Conservation (phyloP, 1,140 invertebrate species). For the Hyles euphorbiae region DNA sequence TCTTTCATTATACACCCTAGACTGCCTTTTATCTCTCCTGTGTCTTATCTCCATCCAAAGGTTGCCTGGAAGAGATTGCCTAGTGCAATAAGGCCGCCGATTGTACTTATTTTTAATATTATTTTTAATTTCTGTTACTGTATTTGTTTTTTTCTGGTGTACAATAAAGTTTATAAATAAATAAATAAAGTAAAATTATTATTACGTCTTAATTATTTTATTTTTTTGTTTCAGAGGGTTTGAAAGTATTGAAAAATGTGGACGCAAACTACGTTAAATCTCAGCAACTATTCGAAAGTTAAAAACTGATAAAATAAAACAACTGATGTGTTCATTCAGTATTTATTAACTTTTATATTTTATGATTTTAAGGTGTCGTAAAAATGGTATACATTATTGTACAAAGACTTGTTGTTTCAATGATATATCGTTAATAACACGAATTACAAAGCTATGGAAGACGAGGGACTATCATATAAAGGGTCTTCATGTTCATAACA, state of each 20-base stretch:
- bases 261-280: slow-evolving; percentile 45
- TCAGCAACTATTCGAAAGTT: slow-evolving; percentile 48
- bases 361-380: slow-evolving; percentile 65
- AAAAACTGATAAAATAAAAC: slow-evolving; percentile 28
- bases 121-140: too few relatives aligned
- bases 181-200: background rate
- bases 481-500: slow-evolving; percentile 22
- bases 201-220: background rate
- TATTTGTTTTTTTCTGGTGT: too few relatives aligned
- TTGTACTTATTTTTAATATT: too few relatives aligned
- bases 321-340: slow-evolving; percentile 47
- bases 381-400: slow-evolving; percentile 67
- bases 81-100: too few relatives aligned
- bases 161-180: too few relatives aligned
- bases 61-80: too few relatives aligned
- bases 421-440: slow-evolving; percentile 32
- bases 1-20: too few relatives aligned
- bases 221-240: slow-evolving; percentile 49
- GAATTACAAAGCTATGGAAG: slow-evolving; percentile 62
- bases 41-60: too few relatives aligned
- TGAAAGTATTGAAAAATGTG: slow-evolving; percentile 52
- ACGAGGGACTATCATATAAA: slow-evolving; percentile 48
- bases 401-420: slow-evolving; percentile 47
- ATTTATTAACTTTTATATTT: slow-evolving; percentile 63
- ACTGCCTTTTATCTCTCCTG: too few relatives aligned